Evolutionary conservation across 1,140 invertebrate species (phyloP).

Genomic region (Ceratitis capitata): DNA sequence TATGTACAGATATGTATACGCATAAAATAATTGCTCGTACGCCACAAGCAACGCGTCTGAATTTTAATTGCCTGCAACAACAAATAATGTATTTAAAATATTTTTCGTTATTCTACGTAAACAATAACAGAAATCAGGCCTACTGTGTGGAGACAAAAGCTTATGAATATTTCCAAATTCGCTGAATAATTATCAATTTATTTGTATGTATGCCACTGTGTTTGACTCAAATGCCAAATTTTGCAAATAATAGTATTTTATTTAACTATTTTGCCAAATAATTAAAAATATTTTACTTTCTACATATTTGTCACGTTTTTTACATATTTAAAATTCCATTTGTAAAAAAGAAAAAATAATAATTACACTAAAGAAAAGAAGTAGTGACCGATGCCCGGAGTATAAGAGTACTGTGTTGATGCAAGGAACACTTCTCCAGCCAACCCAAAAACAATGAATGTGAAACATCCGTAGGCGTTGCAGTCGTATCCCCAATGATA

Average conservation of each 20-base stretch:
- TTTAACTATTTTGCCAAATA: neutral
- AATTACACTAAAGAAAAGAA: too few relatives aligned
- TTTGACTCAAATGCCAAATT: neutral
- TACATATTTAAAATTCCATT: too few relatives aligned
- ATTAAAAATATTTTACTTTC: neutral
- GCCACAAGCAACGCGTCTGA: neutral
- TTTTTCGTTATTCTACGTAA: neutral
- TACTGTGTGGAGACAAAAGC: neutral
- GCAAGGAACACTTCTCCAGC: too few relatives aligned
- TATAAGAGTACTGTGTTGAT: too few relatives aligned
- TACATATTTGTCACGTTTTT: neutral
- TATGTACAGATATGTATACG: neutral
- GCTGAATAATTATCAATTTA: neutral
- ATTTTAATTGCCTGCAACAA: neutral
- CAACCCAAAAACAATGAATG: too few relatives aligned
- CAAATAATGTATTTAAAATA: neutral
- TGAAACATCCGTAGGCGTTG: too few relatives aligned
- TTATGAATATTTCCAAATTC: neutral
- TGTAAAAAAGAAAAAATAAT: too few relatives aligned
- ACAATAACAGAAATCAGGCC: neutral
- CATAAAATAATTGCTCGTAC: constrained; percentile 27
- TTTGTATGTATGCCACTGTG: neutral
- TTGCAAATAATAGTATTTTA: neutral
- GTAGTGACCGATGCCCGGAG: too few relatives aligned
- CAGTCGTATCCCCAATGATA: too few relatives aligned